Conservation (phyloP, 2,888 invertebrate genomes). For the Meteorus cinctellus region DNA sequence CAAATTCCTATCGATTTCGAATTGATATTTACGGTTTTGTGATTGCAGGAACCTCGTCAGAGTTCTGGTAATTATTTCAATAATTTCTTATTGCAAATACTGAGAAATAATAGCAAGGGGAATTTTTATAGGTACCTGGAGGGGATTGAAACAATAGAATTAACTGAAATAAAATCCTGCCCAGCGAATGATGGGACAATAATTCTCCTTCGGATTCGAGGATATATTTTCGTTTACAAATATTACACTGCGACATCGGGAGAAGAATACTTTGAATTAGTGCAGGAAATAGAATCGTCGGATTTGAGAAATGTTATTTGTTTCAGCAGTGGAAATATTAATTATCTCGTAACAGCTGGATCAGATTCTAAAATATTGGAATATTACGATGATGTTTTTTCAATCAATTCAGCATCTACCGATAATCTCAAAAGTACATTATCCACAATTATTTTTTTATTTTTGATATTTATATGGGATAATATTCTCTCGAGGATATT, state of each 20-base stretch:
- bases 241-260: conserved; percentile 48
- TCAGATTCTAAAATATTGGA: conserved; percentile 55
- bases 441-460: conserved; percentile 20
- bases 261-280: conserved; percentile 49
- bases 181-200: conserved; percentile 12
- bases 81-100: background rate
- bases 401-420: conserved; percentile 53
- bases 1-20: conserved; percentile 49
- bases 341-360: conserved; percentile 62
- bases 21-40: conserved; percentile 69
- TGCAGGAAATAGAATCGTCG: conserved; percentile 53
- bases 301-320: conserved; percentile 59
- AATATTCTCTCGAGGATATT: background rate
- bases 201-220: conserved; percentile 50
- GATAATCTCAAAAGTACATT: conserved; percentile 28
- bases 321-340: conserved; percentile 62
- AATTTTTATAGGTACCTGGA: conserved; percentile 53
- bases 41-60: conserved; percentile 51
- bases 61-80: conserved; percentile 64
- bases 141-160: conserved; percentile 35
- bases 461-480: conserved; percentile 6
- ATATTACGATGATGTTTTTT: conserved; percentile 55
- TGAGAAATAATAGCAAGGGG: background rate
- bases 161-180: conserved; percentile 42
- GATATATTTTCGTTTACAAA: conserved; percentile 57